Base-by-base conservation (phyloP, 2,113 vertebrate species). In the Sinocyclocheilus anshuiensis region DNA sequence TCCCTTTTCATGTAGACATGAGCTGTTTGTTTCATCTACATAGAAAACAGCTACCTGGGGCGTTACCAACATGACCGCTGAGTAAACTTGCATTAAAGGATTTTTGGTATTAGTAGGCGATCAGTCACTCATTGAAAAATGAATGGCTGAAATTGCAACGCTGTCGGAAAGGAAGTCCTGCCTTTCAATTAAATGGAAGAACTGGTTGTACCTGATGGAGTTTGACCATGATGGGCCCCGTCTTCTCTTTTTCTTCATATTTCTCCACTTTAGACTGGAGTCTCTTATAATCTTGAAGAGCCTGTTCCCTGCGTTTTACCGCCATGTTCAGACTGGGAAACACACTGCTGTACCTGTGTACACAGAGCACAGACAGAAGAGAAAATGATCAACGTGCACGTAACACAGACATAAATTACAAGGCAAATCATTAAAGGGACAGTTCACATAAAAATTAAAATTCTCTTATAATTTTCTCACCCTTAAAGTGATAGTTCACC, bases 291-390 rank as follows among this genome's bases (percentile, higher is more conserved):
- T 99, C 98, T 92, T 99, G 98, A 33, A 99, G 92, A 0, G 95
- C 95, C 86, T 99, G 98, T 26, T 99, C 98, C 39, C 98, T 92
- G 2, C 98, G 93, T 82, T 99, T 99, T 90, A 99, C 97, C 0
- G 98, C 97, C 97, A 98, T 96, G 94, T 97, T 99, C 84, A 99
- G 96, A 89, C 97, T 99, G 0, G 98, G 98, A 90, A 99, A 99
- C 9, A 99, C 97, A 0, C 95, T 96, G 84, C 97, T 94, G 84
- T 97, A 99, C 94, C 97, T 99, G 94, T n/a, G 0, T 42, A 72
- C 33, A 59, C 48, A 86, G 61, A 78, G 2, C 36, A 72, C 57
- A 85, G 4, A 89, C 42, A 69, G 6, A 45, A 42, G 7, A 7
- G 65, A 18, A 69, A 33, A 8, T 65, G 5, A 33, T 33, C 65